phyloP scores from a whole-genome alignment of 2,113 vertebrate genomes.

The Tragelaphus scriptus region DNA sequence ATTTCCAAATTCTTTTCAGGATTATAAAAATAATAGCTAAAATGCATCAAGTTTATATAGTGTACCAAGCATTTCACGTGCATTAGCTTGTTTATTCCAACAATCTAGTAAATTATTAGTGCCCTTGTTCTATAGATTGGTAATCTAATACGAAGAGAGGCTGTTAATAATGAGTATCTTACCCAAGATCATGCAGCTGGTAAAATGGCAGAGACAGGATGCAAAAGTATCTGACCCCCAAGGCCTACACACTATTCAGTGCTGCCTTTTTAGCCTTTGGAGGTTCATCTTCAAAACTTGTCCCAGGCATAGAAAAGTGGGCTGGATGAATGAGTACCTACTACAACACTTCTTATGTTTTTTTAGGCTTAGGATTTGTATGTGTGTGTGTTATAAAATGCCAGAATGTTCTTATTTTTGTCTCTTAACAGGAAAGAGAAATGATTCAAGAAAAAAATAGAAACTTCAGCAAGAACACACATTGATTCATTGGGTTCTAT shows the following conservation, averaged over 20 bases:
- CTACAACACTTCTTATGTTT: neutral
- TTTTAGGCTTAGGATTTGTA: neutral
- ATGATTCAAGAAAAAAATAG: neutral
- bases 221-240: neutral
- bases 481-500: neutral
- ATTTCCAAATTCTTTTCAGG: neutral
- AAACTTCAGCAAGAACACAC: neutral
- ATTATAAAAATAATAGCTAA: neutral
- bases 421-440: conserved; percentile 47
- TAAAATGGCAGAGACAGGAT: neutral
- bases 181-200: neutral
- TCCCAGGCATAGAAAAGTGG: neutral
- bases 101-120: neutral
- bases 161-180: neutral
- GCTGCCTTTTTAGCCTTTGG: neutral
- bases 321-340: neutral
- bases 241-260: neutral
- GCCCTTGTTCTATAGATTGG: neutral
- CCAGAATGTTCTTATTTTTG: conserved; percentile 1
- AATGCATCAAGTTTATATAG: neutral
- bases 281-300: neutral
- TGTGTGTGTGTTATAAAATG: neutral
- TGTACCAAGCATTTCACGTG: neutral
- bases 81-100: neutral
- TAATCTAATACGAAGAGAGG: neutral